Base-by-base conservation (phyloP, 2,888 invertebrate species). In the Deroplatys truncata region DNA sequence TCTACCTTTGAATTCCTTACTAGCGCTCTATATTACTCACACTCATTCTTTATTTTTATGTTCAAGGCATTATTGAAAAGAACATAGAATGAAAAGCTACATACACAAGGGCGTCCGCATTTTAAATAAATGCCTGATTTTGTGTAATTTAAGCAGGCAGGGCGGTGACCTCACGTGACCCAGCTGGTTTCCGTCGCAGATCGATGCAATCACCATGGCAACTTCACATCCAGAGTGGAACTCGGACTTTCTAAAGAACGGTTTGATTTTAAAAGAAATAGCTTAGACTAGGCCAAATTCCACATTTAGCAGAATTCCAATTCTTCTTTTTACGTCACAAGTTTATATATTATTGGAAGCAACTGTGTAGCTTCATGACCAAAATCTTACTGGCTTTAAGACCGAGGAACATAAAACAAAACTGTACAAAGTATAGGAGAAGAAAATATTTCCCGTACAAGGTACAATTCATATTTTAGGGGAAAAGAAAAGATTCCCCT, bases 151-250 rank as follows among this genome's bases (percentile, higher is more conserved):
- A 72, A 72, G 56, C 56, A 82, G 31, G 28, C 43, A 84, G 20
- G 86, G 29, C 87, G 83, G 84, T 86, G 89, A 89, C 89, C 87
- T 86, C 89, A 84, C 29, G 49, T 89, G 89, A 89, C 89, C 89
- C 89, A 83, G 89, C 89, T 89, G 28, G 86, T 29, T 83, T 83
- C 28, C 84, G 89, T 43, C 86, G n/a, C 86, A 82, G 49, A 89
- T 89, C 89, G 89, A 89, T 89, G 89, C 49, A 25, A 83, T 86
- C 86, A 35, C 88, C 88, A 88, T 88, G 85, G 72, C 84, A 84
- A 88, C 88, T 31, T 49, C 28, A 83, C 88, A 88, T 83, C 84
- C 85, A 84, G 43, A 88, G 88, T 49, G 85, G 49, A 29, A 85
- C 85, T 35, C 85, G 43, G 43, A 35, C 85, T 29, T 72, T 72